phyloP scores from a whole-genome alignment of 2,888 invertebrate species.

The Nymphalis urticae region DNA sequence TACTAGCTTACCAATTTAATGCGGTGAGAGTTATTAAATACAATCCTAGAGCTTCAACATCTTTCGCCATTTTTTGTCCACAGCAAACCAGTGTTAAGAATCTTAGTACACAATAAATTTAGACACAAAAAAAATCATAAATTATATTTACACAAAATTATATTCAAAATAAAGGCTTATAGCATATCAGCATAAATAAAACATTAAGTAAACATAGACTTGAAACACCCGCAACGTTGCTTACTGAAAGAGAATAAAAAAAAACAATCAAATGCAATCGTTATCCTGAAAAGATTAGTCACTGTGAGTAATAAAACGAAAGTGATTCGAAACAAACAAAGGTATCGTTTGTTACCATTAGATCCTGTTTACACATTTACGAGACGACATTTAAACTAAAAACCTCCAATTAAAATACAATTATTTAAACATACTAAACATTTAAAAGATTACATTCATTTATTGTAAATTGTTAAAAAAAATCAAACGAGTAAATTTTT shows the following conservation, averaged over 20 bases:
- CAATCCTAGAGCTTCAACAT: no score
- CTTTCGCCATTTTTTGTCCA: no score
- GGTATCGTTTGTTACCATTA: constrained; percentile 59
- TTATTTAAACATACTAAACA: not conserved
- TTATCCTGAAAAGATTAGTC: constrained; percentile 35
- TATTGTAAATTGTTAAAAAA: no score
- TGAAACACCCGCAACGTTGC: constrained; percentile 20
- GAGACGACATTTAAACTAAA: constrained; percentile 2
- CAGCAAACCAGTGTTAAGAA: no score
- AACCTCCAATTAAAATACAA: not conserved
- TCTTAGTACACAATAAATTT: no score
- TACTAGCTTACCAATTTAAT: no score
- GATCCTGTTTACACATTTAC: constrained; percentile 24
- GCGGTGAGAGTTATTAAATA: no score
- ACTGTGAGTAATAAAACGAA: constrained; percentile 39
- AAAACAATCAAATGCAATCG: constrained; percentile 27
- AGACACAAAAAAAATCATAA: no score
- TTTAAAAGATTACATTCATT: not conserved
- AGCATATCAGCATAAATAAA: not conserved
- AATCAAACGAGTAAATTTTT: no score
- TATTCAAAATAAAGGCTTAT: no score
- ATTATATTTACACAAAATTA: no score
- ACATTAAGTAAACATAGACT: constrained; percentile 1
- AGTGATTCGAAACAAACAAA: constrained; percentile 46
- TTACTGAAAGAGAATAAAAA: constrained; percentile 19